Percentiles rank a stretch among this genome's conserved stretches.
Evolutionary conservation across 2,888 invertebrate genomes (phyloP).

Genomic region (Parthenolecanium corni): DNA sequence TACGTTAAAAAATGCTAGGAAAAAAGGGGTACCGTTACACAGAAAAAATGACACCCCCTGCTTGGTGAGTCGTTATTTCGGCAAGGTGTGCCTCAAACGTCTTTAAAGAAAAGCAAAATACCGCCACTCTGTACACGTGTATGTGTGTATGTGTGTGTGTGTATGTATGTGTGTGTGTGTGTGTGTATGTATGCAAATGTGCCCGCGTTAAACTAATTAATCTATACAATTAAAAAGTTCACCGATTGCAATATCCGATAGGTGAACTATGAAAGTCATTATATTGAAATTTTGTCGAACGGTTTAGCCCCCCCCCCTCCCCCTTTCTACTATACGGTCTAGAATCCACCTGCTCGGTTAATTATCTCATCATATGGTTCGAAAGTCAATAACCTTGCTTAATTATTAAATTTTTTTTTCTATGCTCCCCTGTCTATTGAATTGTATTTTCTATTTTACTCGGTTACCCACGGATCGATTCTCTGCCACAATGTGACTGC

Average conservation of each 20-base stretch:
- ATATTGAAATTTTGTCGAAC: constrained; percentile 3
- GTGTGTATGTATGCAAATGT: too few relatives aligned
- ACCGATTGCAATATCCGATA: constrained; percentile 21
- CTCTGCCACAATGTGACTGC: too few relatives aligned
- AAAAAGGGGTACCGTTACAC: constrained; percentile 20
- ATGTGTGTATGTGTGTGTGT: too few relatives aligned
- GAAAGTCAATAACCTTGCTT: constrained; percentile 25
- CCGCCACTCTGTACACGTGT: too few relatives aligned
- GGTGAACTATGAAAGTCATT: constrained; percentile 22
- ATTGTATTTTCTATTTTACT: too few relatives aligned
- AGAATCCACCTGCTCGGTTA: background rate
- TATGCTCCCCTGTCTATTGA: background rate
- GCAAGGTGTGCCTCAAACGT: constrained; percentile 11
- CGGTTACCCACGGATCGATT: too few relatives aligned
- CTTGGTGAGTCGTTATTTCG: background rate
- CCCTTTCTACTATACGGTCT: too few relatives aligned
- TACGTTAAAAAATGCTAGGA: background rate
- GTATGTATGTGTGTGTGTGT: too few relatives aligned
- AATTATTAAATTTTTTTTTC: constrained; percentile 12
- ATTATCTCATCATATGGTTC: constrained; percentile 21
- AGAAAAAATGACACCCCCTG: background rate
- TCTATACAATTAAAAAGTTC: constrained; percentile 22
- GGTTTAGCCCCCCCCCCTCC: background rate
- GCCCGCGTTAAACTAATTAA: constrained; percentile 27
- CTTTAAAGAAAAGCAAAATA: too few relatives aligned